Base-by-base conservation (phyloP, 2,113 vertebrate genomes). In the Stegastes partitus region DNA sequence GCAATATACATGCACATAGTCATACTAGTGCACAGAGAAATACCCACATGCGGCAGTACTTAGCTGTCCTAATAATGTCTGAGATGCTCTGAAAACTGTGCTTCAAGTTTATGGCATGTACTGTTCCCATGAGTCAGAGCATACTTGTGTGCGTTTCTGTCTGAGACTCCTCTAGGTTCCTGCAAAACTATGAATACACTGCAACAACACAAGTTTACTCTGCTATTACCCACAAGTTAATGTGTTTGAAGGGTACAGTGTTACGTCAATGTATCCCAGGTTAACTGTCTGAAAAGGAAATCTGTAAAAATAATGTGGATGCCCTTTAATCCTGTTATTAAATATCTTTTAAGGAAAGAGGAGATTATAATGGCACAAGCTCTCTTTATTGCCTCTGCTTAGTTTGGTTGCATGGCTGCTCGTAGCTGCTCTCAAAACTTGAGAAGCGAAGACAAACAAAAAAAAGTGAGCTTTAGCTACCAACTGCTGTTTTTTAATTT, bases 31-130 rank as follows among this genome's bases (percentile, higher is more conserved):
- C 65, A 76, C 59, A 82, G 6, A 74, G 50, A 75, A 76, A 74
- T 15, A 65, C 34, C 55, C 53, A 77, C 81, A 83, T 63, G 56
- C 73, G 59, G 70, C 72, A 79, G 53, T 82, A 81, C 58, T 80
- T 82, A 82, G 64, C 79, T 26, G 65, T 66, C 71, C 64, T 71
- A 77, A 80, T 84, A 79, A 73, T 66, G 61, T 79, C 74, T 49
- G 56, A 74, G 67, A 79, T 71, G 50, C 39, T 72, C 50, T 74
- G 55, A 77, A 79, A 83, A 64, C 57, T 21, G 55, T 2, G 34
- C 51, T 71, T 44, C 71, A 55, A 44, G 59, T 81, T 80, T 59
- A 70, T 59, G 67, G 82, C 69, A 57, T 81, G 69, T 21, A 26
- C n/a, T 44, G 55, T 56, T 82, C 77, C 72, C 72, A 62, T 68